Percentiles rank a stretch among this genome's conserved stretches.
Conservation (phyloP, 1,140 invertebrate species). For the Metopolophium dirhodum region DNA sequence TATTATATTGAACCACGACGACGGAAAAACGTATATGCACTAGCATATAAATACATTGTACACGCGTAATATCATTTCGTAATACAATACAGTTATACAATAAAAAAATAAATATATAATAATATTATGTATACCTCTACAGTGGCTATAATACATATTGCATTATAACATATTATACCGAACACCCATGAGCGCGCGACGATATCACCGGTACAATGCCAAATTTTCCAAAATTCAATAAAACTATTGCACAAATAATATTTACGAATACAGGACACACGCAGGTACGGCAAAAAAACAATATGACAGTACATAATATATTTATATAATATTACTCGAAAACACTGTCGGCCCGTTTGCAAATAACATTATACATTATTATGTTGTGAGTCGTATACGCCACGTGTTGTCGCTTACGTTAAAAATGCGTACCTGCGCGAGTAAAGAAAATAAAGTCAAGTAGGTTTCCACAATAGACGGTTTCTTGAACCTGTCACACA, state of each 20-base stretch:
- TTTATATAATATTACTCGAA: not conserved
- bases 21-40: not conserved
- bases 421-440: not conserved
- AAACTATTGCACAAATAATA: not conserved
- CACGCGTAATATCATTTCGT: not conserved
- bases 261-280: not conserved
- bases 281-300: not conserved
- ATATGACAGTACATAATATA: not conserved
- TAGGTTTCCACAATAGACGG: not conserved
- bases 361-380: not conserved
- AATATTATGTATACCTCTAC: not conserved
- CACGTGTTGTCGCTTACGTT: not conserved
- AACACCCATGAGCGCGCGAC: no score
- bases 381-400: not conserved
- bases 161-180: no score
- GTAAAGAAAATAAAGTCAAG: not conserved
- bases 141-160: no score
- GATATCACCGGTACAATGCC: no score
- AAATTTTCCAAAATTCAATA: not conserved
- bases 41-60: not conserved
- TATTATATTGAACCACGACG: not conserved
- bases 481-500: not conserved
- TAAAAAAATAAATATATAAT: not conserved
- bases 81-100: not conserved
- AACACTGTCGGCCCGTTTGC: not conserved